phyloP scores from a whole-genome alignment of 2,113 vertebrate genomes.

The Urocynchramus pylzowi region DNA sequence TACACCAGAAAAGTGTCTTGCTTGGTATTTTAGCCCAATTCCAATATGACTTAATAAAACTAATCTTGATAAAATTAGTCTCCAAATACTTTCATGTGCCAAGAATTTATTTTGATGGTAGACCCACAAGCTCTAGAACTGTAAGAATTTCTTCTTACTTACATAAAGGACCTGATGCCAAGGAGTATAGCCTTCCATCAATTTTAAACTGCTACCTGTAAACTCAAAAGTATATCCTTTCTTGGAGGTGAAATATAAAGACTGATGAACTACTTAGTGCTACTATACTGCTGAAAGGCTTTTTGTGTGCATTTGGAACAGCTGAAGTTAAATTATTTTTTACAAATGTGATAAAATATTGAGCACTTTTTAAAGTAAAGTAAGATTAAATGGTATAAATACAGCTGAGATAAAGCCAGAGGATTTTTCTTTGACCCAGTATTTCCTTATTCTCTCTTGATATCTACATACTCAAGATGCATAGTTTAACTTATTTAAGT shows the following conservation, averaged over 20 bases:
- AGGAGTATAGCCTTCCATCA: background rate
- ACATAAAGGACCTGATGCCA: background rate
- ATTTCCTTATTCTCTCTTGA: background rate
- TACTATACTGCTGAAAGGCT: background rate
- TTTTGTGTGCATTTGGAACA: background rate
- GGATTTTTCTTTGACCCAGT: background rate
- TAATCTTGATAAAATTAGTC: background rate
- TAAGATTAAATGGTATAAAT: background rate
- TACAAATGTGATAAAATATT: background rate
- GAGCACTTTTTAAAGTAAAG: background rate
- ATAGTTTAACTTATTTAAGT: background rate
- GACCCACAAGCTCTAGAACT: background rate
- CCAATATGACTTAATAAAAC: background rate
- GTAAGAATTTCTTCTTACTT: background rate
- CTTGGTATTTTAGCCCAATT: background rate
- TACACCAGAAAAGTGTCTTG: background rate
- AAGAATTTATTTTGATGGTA: background rate
- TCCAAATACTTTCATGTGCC: background rate
- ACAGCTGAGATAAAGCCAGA: background rate
- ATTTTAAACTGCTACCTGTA: background rate
- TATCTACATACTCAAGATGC: background rate
- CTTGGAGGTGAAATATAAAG: background rate
- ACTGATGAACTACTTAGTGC: background rate
- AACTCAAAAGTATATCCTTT: background rate
- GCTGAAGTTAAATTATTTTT: background rate